phyloP scores from a whole-genome alignment of 2,113 vertebrate species.

The Equus przewalskii region DNA sequence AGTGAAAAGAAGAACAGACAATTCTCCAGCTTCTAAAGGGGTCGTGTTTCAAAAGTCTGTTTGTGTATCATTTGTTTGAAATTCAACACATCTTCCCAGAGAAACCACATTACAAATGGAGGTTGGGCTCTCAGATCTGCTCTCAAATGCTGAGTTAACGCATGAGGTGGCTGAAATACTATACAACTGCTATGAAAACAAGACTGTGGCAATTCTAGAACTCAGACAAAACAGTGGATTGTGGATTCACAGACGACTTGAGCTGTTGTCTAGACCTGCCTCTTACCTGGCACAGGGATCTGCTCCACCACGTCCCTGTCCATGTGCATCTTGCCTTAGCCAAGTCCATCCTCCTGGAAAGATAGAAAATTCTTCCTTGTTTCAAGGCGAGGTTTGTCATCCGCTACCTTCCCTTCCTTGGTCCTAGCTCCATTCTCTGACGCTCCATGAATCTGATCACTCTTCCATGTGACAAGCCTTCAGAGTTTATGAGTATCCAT shows the following conservation, averaged over 20 bases:
- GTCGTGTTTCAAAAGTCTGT: background rate
- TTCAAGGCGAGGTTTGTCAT: background rate
- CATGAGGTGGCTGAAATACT: background rate
- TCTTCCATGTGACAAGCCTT: background rate
- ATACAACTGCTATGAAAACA: background rate
- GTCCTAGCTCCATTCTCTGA: background rate
- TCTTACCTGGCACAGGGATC: background rate
- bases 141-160: background rate
- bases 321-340: background rate
- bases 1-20: background rate
- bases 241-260: background rate
- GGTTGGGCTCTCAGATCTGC: background rate
- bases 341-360: background rate
- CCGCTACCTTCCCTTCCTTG: background rate
- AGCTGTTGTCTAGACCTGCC: background rate
- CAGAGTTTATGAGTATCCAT: background rate
- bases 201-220: background rate
- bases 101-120: background rate
- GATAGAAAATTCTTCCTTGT: background rate
- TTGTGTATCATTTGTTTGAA: slow-evolving; percentile 25
- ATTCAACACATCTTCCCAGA: slow-evolving; percentile 22
- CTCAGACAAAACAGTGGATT: background rate
- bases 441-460: background rate
- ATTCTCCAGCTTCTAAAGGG: background rate
- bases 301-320: background rate